These are phyloP conservation scores for Megalonaias nervosa DNA, from an alignment of 1,140 invertebrate genomes.

Conservation along the genomic window DNA sequence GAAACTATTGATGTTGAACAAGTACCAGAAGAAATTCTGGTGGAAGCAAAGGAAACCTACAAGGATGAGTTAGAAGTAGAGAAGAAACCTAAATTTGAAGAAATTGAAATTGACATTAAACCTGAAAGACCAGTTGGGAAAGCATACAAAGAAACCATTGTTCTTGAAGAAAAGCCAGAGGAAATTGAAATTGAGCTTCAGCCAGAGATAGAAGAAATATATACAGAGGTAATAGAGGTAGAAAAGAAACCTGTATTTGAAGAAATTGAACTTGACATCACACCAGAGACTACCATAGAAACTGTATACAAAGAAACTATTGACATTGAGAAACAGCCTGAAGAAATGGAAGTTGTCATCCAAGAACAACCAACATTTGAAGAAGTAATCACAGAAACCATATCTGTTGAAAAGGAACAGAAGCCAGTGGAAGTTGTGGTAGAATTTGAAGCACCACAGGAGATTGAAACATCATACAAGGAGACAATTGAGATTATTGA, in stretches of 20 bases:
- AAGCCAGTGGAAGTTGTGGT: background rate
- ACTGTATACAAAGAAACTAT: conserved; percentile 1
- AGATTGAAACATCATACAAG: background rate
- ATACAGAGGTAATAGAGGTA: background rate
- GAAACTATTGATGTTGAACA: conserved; percentile 20
- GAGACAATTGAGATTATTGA: conserved; percentile 5
- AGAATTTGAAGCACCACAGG: background rate
- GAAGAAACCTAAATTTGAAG: conserved; percentile 12
- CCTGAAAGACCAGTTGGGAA: background rate
- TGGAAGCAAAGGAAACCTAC: conserved; percentile 7
- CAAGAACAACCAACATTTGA: background rate
- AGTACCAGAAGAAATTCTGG: background rate
- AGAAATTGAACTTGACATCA: conserved; percentile 7
- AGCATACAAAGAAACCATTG: conserved; percentile 5
- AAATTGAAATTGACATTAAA: conserved; percentile 3
- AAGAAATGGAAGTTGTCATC: background rate
- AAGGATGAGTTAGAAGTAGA: conserved; percentile 5
- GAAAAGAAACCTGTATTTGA: conserved; percentile 6
- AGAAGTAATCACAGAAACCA: background rate
- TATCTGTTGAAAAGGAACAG: background rate
- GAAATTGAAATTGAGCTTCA: conserved; percentile 18
- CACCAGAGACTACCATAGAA: conserved; percentile 1
- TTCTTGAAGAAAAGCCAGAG: background rate
- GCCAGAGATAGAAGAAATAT: conserved; percentile 9
- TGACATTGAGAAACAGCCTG: background rate